These are phyloP conservation scores for Cardiocondyla obscurior DNA, from an alignment of 1,140 invertebrate species.

Conservation along the genomic window DNA sequence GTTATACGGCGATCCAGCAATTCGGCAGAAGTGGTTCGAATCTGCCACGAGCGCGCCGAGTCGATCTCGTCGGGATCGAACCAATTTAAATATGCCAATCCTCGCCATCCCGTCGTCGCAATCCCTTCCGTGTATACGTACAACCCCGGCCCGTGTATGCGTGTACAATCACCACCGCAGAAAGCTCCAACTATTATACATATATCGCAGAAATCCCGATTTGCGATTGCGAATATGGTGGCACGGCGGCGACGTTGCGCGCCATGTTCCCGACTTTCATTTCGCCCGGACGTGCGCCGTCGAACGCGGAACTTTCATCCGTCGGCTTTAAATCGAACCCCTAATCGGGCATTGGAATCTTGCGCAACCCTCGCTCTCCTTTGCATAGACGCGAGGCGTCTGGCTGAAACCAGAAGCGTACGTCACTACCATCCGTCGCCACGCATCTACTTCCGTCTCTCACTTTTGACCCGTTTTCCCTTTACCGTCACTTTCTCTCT, in stretches of 20 bases:
- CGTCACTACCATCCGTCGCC: slow-evolving; percentile 2
- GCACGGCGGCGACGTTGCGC: background rate
- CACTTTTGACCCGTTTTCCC: background rate
- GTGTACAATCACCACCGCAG: background rate
- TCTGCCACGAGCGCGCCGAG: slow-evolving; percentile 27
- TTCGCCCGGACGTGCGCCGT: background rate
- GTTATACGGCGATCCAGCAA: slow-evolving; percentile 25
- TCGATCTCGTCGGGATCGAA: slow-evolving; percentile 38
- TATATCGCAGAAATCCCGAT: slow-evolving; percentile 44
- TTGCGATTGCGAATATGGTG: slow-evolving; percentile 31
- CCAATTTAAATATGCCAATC: slow-evolving; percentile 55
- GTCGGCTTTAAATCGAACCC: slow-evolving; percentile 57
- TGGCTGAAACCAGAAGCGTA: slow-evolving; percentile 24
- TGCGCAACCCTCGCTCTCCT: slow-evolving; percentile 2
- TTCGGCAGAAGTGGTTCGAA: slow-evolving; percentile 26
- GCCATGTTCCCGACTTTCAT: slow-evolving; percentile 27
- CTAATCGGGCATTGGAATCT: slow-evolving; percentile 62
- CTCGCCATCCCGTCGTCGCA: slow-evolving; percentile 11
- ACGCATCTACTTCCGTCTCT: background rate
- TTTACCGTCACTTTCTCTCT: background rate
- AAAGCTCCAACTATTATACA: slow-evolving; percentile 5
- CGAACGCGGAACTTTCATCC: slow-evolving; percentile 19
- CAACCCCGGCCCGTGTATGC: background rate
- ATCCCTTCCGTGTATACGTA: background rate
- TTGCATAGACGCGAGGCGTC: background rate